phyloP scores from a whole-genome alignment of 35 echinoderm and acorn worm genomes.

The Chiridota heheva region DNA sequence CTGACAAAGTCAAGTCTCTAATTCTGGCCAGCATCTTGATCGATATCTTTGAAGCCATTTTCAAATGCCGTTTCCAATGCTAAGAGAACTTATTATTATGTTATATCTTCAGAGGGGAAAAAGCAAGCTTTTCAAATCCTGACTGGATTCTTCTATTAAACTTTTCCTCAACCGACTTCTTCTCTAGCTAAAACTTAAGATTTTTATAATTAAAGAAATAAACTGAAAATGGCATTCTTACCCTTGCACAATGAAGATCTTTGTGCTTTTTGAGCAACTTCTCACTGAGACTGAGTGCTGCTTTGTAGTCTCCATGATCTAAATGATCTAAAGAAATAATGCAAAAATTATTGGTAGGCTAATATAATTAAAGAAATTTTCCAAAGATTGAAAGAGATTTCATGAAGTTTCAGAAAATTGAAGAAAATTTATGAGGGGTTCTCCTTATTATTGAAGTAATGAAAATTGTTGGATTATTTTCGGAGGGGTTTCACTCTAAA shows the following conservation, averaged over 20 bases:
- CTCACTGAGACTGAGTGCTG: constrained; percentile 68
- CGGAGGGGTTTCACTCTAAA: too few relatives aligned
- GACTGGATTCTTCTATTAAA: not conserved
- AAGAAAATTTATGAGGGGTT: not conserved
- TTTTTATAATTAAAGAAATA: not conserved
- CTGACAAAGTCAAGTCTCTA: too few relatives aligned
- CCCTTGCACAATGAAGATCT: constrained; percentile 97
- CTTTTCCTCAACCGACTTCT: too few relatives aligned
- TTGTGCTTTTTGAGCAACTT: constrained; percentile 93
- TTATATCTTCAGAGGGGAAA: too few relatives aligned
- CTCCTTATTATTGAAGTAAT: too few relatives aligned
- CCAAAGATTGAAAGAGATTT: too few relatives aligned
- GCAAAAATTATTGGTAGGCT: not conserved
- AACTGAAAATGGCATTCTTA: not conserved
- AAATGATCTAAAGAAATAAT: constrained; percentile 77
- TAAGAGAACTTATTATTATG: not conserved
- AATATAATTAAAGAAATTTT: not conserved
- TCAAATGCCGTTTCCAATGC: too few relatives aligned
- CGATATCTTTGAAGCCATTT: too few relatives aligned
- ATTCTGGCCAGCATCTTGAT: too few relatives aligned
- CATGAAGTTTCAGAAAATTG: too few relatives aligned
- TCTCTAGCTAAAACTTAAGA: not conserved
- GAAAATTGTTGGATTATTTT: too few relatives aligned
- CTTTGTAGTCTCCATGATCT: constrained; percentile 96
- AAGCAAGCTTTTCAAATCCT: not conserved